Evolutionary conservation across 2,113 vertebrate species (phyloP), one percentile per base, ranked within the genome.

Genomic region (Eudorcas thomsonii): DNA sequence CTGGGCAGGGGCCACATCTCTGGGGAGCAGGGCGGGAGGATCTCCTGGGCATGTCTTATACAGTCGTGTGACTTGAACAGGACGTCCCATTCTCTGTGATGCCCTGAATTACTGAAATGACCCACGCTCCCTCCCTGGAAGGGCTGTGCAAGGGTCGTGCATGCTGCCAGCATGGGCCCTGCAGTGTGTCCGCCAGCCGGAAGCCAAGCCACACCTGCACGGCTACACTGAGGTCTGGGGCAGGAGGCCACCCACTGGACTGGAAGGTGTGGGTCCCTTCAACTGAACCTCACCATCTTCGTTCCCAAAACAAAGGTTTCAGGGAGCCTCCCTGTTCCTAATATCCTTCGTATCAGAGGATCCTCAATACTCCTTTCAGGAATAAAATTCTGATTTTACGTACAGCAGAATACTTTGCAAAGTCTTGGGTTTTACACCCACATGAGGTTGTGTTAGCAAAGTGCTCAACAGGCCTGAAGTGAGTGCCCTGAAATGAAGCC

Each of bases 1-100:
- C 14, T n/a, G 36, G 59, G 23, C 78, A 3, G 1, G 1, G 67
- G 57, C 48, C 0, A 0, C 1, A 1, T 19, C 43, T 39, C 64
- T 1, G 28, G 45, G 14, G 5, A 45, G 13, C 2, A 3, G 90
- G 28, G 45, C 1, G 1, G 30, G 62, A 55, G n/a, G 54, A 80
- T 2, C 9, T 23, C 23, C 45, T 26, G 15, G 25, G n/a, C 43
- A 92, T 83, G 59, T 64, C 26, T 50, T 43, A 10, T 45, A n/a
- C 17, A 33, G 30, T 12, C 4, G 1, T 5, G 15, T 77, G 50
- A 5, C 54, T 82, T 17, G 1, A 62, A 71, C 5, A 55, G 77
- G 74, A 85, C 3, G 7, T 83, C 25, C 1, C 9, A 33, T n/a
- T 74, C 64, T 30, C 36, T 30, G 67, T 77, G 43, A 86, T 6